Percentiles rank a stretch among this genome's conserved stretches.
Conservation (phyloP, 2,113 vertebrate species). For the Clinocottus analis region DNA sequence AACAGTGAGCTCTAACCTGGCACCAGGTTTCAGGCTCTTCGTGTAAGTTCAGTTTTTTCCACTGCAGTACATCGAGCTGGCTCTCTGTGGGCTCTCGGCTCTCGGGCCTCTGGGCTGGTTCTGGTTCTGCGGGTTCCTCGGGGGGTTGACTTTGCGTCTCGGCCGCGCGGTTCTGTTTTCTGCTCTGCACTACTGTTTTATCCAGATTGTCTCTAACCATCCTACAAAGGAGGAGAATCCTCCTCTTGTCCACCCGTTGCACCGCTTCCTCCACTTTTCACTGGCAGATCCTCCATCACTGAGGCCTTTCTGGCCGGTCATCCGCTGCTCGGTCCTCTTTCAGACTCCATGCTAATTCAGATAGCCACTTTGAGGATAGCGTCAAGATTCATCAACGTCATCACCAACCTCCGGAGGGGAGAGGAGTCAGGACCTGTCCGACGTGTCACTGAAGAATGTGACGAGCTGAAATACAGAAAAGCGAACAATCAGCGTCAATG, state of each 20-base stretch:
- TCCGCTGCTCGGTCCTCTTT: slow-evolving; percentile 5
- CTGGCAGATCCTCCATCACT: slow-evolving; percentile 52
- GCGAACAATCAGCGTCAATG: not conserved
- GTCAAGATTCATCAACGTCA: not conserved
- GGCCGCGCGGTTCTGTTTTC: slow-evolving; percentile 8
- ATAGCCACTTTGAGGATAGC: not conserved
- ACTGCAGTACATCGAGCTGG: slow-evolving; percentile 24
- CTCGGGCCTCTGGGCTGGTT: slow-evolving; percentile 8
- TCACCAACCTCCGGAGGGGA: not conserved
- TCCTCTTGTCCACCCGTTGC: slow-evolving; percentile 24
- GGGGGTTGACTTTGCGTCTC: slow-evolving; percentile 17
- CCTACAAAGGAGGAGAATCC: slow-evolving; percentile 58
- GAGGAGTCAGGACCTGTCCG: not conserved
- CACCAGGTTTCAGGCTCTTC: slow-evolving; percentile 33
- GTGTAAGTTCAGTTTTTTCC: slow-evolving; percentile 17
- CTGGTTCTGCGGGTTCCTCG: not conserved
- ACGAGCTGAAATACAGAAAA: slow-evolving; percentile 37
- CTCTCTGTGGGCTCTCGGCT: slow-evolving; percentile 6
- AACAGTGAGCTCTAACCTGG: slow-evolving; percentile 31
- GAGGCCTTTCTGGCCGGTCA: not conserved
- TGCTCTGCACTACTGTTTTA: slow-evolving; percentile 29
- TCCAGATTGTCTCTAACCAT: slow-evolving; percentile 70
- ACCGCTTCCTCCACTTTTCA: slow-evolving; percentile 31
- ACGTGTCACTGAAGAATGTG: not conserved
- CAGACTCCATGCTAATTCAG: slow-evolving; percentile 37